Base-by-base conservation (phyloP, 2,113 vertebrate species). In the Scopus umbretta region DNA sequence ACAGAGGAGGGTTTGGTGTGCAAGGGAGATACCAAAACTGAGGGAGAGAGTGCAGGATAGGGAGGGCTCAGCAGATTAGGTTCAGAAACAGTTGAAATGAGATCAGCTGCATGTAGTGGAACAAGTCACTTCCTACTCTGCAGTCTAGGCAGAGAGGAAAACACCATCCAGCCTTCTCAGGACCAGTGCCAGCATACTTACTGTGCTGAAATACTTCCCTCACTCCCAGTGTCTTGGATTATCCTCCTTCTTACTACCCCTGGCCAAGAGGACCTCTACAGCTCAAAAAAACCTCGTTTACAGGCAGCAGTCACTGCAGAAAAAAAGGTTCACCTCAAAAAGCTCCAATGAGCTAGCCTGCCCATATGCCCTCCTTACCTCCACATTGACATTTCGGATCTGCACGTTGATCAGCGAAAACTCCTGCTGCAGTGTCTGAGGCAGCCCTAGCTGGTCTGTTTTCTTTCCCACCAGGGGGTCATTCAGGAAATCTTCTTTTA, bases 371-470 rank as follows among this genome's bases (percentile, higher is more conserved):
- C 34, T 63, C 49, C 43, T 97, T 92, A 99, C 99, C 99, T 99
- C 99, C 80, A 99, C 98, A 5, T 99, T 99, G 93, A 99, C 99
- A 4, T 99, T 99, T 27, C 99, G 98, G 95, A 99, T 99, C 97
- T 99, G 99, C 92, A 99, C 98, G 11, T 99, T 99, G 97, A 99
- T 99, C 92, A 99, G 97, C 13, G 99, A 99, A 97, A 99, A 99
- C 95, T 99, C 99, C 97, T 99, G 99, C 96, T 99, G 99, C 91
- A 99, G 98, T 0, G 99, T 99, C 97, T 99, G 99, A 29, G 99
- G 98, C 55, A 99, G 98, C 20, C 99, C 99, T 20, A 95, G 91
- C 3, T 98, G 98, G 20, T 99, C 99, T 1, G 98, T 97, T 40
- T 98, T 98, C 47, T 97, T 98, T 20, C 98, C 98, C 56, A 98